These are phyloP conservation scores for Microcaecilia unicolor DNA, from an alignment of 2,797 vertebrate species.

Conservation along the genomic window DNA sequence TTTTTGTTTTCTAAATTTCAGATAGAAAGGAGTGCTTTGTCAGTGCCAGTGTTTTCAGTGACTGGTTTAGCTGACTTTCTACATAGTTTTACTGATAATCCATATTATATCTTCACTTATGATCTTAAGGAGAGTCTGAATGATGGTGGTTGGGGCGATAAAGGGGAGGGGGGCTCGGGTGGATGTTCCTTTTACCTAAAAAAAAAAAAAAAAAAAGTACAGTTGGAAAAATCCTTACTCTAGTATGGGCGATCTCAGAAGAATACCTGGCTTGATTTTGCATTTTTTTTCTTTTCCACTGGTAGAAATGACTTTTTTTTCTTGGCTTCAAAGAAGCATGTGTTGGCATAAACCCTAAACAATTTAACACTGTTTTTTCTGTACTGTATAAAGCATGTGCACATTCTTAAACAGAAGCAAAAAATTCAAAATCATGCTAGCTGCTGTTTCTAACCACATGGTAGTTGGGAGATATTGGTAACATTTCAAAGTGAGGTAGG, in stretches of 20 bases:
- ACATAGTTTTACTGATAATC: slow-evolving; percentile 7
- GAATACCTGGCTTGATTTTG: slow-evolving; percentile 63
- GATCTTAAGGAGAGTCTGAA: no score
- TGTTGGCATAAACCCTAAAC: no score
- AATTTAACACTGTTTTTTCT: slow-evolving; percentile 40
- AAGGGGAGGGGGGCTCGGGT: slow-evolving; percentile 14
- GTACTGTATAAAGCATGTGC: slow-evolving; percentile 61
- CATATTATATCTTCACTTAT: no score
- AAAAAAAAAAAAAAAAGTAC: not conserved
- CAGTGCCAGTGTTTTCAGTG: slow-evolving; percentile 5
- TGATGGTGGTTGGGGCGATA: no score
- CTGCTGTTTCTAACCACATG: slow-evolving; percentile 42
- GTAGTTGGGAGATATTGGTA: slow-evolving; percentile 47
- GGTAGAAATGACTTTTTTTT: slow-evolving; percentile 23
- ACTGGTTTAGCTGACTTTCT: slow-evolving; percentile 4
- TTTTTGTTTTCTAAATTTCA: no score
- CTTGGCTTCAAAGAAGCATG: slow-evolving; percentile 16
- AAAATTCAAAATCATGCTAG: slow-evolving; percentile 60
- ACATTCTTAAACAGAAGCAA: slow-evolving; percentile 39
- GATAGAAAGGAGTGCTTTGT: slow-evolving; percentile 15
- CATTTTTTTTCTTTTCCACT: slow-evolving; percentile 60
- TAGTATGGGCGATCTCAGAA: slow-evolving; percentile 29
- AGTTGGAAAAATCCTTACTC: slow-evolving; percentile 16
- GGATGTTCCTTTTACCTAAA: slow-evolving; percentile 3
- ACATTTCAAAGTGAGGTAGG: slow-evolving; percentile 47